Base-by-base conservation (phyloP, 2,888 invertebrate genomes). In the Phrixothrix hirtus region DNA sequence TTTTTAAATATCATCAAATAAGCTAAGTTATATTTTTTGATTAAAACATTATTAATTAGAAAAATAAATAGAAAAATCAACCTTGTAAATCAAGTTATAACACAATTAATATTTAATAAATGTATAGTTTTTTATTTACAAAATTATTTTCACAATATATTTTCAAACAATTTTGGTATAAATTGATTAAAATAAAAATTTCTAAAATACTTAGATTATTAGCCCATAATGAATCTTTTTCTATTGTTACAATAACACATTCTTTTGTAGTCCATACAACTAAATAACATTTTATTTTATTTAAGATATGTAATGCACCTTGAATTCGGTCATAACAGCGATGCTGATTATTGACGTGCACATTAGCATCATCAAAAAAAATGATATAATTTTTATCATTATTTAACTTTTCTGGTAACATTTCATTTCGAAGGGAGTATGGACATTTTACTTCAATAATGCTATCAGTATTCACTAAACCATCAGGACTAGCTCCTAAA, bases 381-480 rank as follows among this genome's bases (percentile, higher is more conserved):
- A 17, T 36, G 16, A 36, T 17, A 17, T 36, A 17, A 2, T 6
- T 36, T 17, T 36, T 36, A 10, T 17, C 5, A 11, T 36, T 36
- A 15, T 39, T 39, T 15, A 39, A 39, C 29, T 39, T 39, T 14
- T 39, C 15, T 13, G 13, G 14, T 9, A 27, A 39, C 3, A 46
- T 25, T 25, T 45, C 27, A 45, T 44, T 34, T 43, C 30, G 29
- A n/a, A 15, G 17, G 9, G 16, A 16, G 15, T 41, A 41, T 15
- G 29, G 39, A 16, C 29, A 39, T 10, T 39, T 39, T 10, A 39
- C 39, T 39, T 41, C 41, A 1, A 41, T 16, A 6, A 30, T 11
- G 5, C 15, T 1, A 1, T 41, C 41, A 5, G 30, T 17, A 6
- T 12, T 17, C 9, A 41, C 16, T 10, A 41, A n/a, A n/a, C n/a